phyloP scores from a whole-genome alignment of 2,113 vertebrate species.

The Nothobranchius furzeri region DNA sequence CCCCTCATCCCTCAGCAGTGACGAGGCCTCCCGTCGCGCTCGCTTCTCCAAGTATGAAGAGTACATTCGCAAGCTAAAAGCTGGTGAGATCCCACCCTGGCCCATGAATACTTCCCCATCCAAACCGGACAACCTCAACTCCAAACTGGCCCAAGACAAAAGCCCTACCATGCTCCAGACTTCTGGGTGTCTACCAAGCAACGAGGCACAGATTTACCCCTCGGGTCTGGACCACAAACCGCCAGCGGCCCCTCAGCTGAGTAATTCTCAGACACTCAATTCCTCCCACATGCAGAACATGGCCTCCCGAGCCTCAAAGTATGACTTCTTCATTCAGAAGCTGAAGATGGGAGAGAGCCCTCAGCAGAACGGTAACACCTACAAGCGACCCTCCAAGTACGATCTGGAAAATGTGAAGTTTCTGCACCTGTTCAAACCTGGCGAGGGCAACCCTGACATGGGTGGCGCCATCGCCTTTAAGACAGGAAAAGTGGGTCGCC shows the following conservation, averaged over 20 bases:
- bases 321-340: slow-evolving; percentile 98
- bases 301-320: slow-evolving; percentile 91
- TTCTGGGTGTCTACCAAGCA: slow-evolving; percentile 75
- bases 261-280: slow-evolving; percentile 80
- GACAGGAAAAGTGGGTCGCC: slow-evolving; percentile 95
- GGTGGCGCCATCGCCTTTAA: slow-evolving; percentile 98
- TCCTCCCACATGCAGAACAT: slow-evolving; percentile 89
- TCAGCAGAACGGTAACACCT: slow-evolving; percentile 92
- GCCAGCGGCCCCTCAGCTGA: slow-evolving; percentile 82
- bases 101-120: slow-evolving; percentile 81
- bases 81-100: slow-evolving; percentile 92
- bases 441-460: slow-evolving; percentile 96
- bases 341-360: slow-evolving; percentile 93
- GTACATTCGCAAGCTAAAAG: slow-evolving; percentile 97
- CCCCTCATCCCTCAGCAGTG: slow-evolving; percentile 79
- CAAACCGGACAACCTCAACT: slow-evolving; percentile 85
- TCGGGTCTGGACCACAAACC: slow-evolving; percentile 86
- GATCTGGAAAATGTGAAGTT: slow-evolving; percentile 98
- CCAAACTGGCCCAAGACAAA: slow-evolving; percentile 84
- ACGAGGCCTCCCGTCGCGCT: slow-evolving; percentile 88
- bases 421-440: slow-evolving; percentile 96
- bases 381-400: slow-evolving; percentile 97
- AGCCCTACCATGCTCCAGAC: slow-evolving; percentile 76
- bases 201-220: slow-evolving; percentile 81
- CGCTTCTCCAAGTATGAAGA: slow-evolving; percentile 99